Evolutionary conservation across 2,888 invertebrate species (phyloP), one percentile per base, ranked within the genome.

Genomic region (Mermis nigrescens): DNA sequence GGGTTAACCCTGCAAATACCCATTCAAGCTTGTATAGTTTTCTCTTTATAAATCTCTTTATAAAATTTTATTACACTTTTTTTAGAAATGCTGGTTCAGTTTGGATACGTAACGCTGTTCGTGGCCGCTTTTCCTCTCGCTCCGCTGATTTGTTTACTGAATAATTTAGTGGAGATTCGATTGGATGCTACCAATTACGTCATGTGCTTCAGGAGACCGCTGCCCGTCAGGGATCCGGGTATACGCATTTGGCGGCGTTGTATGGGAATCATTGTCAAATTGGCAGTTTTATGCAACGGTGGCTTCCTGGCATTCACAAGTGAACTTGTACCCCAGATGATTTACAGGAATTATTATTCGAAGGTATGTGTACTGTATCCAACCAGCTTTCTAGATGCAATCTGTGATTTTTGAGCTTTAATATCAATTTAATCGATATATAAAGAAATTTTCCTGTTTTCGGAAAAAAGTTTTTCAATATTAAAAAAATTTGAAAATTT

Each of bases 281-380:
- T 92, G 55, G 85, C 90, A 62, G 85, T 92, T 54, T 83, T 94
- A 55, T 87, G 89, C 46, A 92, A 92, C 75, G 91, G 90, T 0
- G 87, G 92, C 71, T 89, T 94, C 48, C 92, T 95, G 67, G 89
- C 92, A 0, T 88, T 92, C 73, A 92, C 94, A 0, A 91, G 91
- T 61, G 91, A 91, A 68, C 91, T 89, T 71, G 89, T 94, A 58
- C 91, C 91, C 0, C 79, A 91, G 0, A 83, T 88, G 80, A 90
- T 92, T 1, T 94, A 90, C 54, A 4, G 31, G 22, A 29, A 53
- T 24, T 27, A 3, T 7, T 53, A 53, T 31, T 53, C 54, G 29
- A 38, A 38, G 38, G n/a, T n/a, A n/a, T n/a, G n/a, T n/a, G n/a
- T n/a, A n/a, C n/a, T 55, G n/a, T 57, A n/a, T n/a, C n/a, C n/a